These are phyloP conservation scores for Neria commutata DNA, from an alignment of 2,888 invertebrate species.

Conservation along the genomic window DNA sequence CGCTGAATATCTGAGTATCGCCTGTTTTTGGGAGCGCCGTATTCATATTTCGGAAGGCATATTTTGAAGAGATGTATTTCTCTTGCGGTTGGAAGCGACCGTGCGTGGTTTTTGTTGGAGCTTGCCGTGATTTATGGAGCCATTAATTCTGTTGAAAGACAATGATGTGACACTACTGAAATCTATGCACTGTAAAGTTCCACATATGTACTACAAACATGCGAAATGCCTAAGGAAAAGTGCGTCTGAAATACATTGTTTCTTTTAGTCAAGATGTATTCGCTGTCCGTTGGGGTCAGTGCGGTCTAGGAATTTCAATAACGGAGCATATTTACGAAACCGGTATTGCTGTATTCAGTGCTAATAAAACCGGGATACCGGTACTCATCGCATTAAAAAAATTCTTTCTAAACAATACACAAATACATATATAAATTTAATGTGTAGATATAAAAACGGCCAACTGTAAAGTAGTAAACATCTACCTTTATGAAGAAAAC, in stretches of 20 bases:
- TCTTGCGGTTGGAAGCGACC: conserved; percentile 1
- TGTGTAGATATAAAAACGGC: too few species aligned
- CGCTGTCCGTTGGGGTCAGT: too few species aligned
- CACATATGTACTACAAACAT: conserved; percentile 25
- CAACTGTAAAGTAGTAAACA: too few species aligned
- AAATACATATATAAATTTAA: too few species aligned
- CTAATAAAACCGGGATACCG: too few species aligned
- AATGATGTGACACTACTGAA: conserved; percentile 54
- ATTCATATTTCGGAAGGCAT: conserved; percentile 41
- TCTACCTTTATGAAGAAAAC: too few species aligned
- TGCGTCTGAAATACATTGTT: too few species aligned
- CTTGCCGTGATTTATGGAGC: conserved; percentile 56
- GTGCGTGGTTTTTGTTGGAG: conserved; percentile 31
- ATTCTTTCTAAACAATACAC: background rate
- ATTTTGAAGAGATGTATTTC: background rate
- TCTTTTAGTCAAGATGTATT: too few species aligned
- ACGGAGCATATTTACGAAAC: too few species aligned
- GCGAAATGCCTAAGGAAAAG: too few species aligned
- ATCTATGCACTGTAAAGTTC: conserved; percentile 50
- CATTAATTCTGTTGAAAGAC: conserved; percentile 60
- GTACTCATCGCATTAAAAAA: background rate
- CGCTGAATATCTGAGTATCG: conserved; percentile 45
- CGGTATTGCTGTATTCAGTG: too few species aligned
- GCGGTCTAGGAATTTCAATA: too few species aligned
- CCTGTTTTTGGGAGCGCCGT: conserved; percentile 35